Evolutionary conservation across 2,113 vertebrate species (phyloP).

Genomic region (Chloropsis cyanopogon): DNA sequence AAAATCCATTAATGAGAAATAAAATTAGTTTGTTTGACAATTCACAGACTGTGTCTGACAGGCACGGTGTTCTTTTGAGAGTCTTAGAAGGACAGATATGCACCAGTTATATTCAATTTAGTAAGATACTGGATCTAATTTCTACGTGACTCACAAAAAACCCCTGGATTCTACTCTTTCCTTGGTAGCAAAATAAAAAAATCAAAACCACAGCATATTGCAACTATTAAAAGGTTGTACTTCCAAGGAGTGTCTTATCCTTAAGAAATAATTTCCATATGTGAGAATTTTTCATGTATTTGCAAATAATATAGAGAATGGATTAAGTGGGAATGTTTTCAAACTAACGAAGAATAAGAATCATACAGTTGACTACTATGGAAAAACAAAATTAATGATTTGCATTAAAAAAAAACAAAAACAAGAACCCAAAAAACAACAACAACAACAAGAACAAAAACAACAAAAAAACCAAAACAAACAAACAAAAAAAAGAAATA

Average conservation of each 20-base stretch:
- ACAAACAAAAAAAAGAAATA: background rate
- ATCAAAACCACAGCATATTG: rapidly evolving
- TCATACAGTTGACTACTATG: background rate
- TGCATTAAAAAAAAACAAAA: background rate
- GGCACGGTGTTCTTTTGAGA: background rate
- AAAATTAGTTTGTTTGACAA: background rate
- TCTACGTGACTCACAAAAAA: background rate
- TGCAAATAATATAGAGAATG: background rate
- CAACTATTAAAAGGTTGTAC: background rate
- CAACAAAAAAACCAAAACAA: background rate
- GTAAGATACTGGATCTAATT: background rate
- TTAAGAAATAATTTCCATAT: background rate
- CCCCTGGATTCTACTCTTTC: background rate
- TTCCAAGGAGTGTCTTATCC: background rate
- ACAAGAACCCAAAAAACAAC: no score
- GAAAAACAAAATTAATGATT: background rate
- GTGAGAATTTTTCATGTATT: background rate
- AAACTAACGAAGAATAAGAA: background rate
- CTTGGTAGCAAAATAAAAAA: background rate
- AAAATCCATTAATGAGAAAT: background rate
- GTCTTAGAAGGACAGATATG: background rate
- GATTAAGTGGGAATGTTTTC: background rate
- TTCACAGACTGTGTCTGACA: background rate
- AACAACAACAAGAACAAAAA: background rate
- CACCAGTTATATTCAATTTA: background rate